phyloP scores from a whole-genome alignment of 2,113 vertebrate species.

The Trogon surrucura region DNA sequence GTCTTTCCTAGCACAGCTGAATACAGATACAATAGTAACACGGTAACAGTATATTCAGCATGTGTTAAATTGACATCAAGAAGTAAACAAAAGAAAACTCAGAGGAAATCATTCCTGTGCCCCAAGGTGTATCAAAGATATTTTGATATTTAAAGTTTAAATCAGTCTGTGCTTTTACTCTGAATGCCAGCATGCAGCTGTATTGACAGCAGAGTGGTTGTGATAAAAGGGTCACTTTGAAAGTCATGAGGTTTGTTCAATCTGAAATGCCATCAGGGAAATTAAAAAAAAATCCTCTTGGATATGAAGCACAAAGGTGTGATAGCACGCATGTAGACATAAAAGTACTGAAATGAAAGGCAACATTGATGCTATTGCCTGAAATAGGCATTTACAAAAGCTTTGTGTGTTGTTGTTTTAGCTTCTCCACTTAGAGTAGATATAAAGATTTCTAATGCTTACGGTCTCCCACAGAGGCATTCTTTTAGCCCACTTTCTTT shows the following conservation, averaged over 20 bases:
- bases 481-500: background rate
- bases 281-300: background rate
- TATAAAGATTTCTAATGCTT: background rate
- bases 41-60: background rate
- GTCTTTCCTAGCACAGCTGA: background rate
- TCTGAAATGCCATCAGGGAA: conserved; percentile 8
- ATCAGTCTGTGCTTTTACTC: background rate
- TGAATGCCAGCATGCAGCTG: background rate
- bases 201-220: background rate
- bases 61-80: conserved; percentile 10
- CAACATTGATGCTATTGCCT: background rate
- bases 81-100: conserved; percentile 1
- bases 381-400: background rate
- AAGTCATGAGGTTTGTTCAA: conserved; percentile 8
- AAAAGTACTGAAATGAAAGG: background rate
- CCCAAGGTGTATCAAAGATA: background rate
- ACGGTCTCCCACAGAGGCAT: background rate
- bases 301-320: background rate
- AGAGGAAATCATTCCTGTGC: background rate
- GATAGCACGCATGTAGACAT: background rate
- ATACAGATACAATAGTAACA: background rate
- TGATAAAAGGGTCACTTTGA: conserved; percentile 8
- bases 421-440: background rate
- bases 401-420: background rate
- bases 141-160: conserved; percentile 57